Percentiles rank a stretch among this genome's conserved stretches.
Evolutionary conservation across 2,797 vertebrate species (phyloP).

Genomic region (Eidolon dupreanum): DNA sequence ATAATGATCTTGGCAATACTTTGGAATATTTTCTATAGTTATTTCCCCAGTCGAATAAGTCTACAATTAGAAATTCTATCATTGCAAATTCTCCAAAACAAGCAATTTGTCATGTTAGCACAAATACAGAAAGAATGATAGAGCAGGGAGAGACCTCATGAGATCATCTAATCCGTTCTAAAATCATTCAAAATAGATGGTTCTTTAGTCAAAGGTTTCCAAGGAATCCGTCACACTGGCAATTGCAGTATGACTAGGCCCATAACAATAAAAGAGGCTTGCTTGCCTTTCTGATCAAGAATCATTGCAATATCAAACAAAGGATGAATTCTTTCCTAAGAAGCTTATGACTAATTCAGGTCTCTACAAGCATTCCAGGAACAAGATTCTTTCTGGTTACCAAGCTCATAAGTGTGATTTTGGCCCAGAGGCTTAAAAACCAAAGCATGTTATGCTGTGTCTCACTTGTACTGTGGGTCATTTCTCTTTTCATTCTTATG

Average conservation of each 20-base stretch:
- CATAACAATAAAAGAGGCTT: not conserved
- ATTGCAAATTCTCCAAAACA: not conserved
- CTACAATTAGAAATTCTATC: not conserved
- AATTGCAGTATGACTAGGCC: not conserved
- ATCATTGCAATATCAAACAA: conserved; percentile 66
- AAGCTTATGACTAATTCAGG: conserved; percentile 73
- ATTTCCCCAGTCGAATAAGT: not conserved
- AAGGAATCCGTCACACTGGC: not conserved
- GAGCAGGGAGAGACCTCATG: not conserved
- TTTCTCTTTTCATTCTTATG: conserved; percentile 4
- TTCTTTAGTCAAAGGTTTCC: conserved; percentile 20
- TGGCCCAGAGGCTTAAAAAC: conserved; percentile 54
- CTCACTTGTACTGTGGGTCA: conserved; percentile 15
- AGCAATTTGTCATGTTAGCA: not conserved
- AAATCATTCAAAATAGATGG: conserved; percentile 1
- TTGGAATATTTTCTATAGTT: not conserved
- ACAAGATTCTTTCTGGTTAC: conserved; percentile 73
- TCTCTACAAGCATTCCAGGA: conserved; percentile 73
- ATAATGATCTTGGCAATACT: not conserved
- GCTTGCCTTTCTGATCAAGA: conserved; percentile 63
- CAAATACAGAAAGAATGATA: not conserved
- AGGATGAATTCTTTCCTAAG: conserved; percentile 76
- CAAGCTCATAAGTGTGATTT: conserved; percentile 67
- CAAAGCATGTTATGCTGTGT: conserved; percentile 49
- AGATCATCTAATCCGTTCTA: not conserved